Conservation (phyloP, 2,113 vertebrate genomes). For the Sturnus vulgaris region DNA sequence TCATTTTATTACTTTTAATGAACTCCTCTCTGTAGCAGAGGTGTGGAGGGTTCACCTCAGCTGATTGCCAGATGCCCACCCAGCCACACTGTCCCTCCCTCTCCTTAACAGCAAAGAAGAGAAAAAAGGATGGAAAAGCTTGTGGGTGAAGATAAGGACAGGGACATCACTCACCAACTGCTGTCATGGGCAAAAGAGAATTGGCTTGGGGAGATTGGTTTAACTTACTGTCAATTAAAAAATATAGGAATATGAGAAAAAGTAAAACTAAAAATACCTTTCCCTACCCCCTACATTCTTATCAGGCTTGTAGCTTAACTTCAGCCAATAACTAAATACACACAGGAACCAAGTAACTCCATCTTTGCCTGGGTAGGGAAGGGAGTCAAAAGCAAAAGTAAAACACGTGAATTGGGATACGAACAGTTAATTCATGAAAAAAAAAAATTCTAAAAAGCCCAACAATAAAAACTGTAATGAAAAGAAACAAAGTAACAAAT, state of each 20-base stretch:
- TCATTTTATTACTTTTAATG: background rate
- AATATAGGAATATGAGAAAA: background rate
- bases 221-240: background rate
- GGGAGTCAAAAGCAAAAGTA: background rate
- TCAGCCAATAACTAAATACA: background rate
- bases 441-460: rapidly evolving
- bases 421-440: background rate
- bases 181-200: background rate
- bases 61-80: background rate
- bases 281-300: background rate
- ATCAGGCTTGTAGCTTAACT: background rate
- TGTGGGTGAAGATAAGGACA: background rate
- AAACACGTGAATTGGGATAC: background rate
- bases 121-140: background rate
- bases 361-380: background rate
- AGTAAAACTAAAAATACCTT: background rate
- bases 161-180: background rate
- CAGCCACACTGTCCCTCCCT: background rate
- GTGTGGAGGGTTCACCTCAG: background rate
- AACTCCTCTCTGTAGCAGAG: background rate
- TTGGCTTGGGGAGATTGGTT: background rate
- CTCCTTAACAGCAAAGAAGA: background rate
- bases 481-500: background rate
- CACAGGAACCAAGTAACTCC: rapidly evolving
- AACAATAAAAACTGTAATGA: background rate